phyloP scores from a whole-genome alignment of 2,888 invertebrate species.

The Sinopyrophorus schimmeli region DNA sequence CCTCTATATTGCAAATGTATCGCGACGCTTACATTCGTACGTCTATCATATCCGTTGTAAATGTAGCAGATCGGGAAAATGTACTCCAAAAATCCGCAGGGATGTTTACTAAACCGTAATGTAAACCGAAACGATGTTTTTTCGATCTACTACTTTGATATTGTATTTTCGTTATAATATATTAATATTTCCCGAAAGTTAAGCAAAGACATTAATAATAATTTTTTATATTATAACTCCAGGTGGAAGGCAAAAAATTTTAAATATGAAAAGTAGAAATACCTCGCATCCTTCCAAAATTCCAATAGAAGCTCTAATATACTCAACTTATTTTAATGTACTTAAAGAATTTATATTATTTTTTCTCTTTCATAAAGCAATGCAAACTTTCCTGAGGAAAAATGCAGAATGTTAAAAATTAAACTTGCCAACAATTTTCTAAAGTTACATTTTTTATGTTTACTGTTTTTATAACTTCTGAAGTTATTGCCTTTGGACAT shows the following conservation, averaged over 20 bases:
- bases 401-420: slow-evolving; percentile 3
- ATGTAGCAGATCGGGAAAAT: no score
- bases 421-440: not conserved
- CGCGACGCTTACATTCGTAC: slow-evolving; percentile 2
- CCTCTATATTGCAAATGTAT: slow-evolving; percentile 12
- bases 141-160: no score
- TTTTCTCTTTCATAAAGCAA: slow-evolving; percentile 15
- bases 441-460: not conserved
- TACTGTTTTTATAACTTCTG: no score
- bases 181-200: no score
- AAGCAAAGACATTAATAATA: no score
- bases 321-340: slow-evolving; percentile 21
- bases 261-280: slow-evolving; percentile 14
- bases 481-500: no score
- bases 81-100: no score
- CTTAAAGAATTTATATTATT: slow-evolving; percentile 20
- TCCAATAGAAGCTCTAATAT: slow-evolving; percentile 21
- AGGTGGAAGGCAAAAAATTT: no score
- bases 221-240: no score
- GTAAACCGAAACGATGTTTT: no score
- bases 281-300: slow-evolving; percentile 13
- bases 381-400: not conserved
- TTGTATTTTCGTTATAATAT: no score
- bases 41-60: slow-evolving; percentile 6
- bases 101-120: no score